phyloP scores from a whole-genome alignment of 2,113 vertebrate genomes.

The Perognathus longimembris region DNA sequence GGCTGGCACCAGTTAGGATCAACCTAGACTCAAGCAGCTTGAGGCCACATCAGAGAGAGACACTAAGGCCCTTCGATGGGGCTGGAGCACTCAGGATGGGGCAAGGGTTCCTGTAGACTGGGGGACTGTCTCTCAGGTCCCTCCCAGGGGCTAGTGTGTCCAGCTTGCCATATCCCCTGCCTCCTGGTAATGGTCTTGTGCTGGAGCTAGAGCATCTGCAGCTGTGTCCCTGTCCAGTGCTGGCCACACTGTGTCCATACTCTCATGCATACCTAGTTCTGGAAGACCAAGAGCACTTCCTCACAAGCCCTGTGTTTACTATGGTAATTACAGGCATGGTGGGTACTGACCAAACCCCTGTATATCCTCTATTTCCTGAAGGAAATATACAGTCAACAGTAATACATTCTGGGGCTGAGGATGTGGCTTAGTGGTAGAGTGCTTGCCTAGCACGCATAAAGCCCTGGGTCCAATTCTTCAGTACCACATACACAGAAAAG shows the following conservation, averaged over 20 bases:
- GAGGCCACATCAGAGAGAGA: not conserved
- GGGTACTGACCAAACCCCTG: not conserved
- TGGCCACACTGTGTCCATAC: not conserved
- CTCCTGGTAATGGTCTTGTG: not conserved
- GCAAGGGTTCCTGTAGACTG: not conserved
- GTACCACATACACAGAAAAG: too few species aligned
- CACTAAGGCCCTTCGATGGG: not conserved
- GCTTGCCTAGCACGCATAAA: too few species aligned
- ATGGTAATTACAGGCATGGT: not conserved
- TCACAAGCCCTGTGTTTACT: not conserved
- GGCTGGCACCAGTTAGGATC: constrained; percentile 18
- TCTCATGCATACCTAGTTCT: not conserved
- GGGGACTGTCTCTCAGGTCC: not conserved
- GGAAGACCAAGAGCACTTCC: not conserved
- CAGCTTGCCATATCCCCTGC: not conserved
- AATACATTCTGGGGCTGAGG: too few species aligned
- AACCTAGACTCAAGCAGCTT: not conserved
- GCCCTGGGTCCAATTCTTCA: too few species aligned
- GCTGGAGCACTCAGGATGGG: not conserved
- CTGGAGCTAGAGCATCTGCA: not conserved
- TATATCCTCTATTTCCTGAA: not conserved
- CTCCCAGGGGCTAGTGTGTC: not conserved
- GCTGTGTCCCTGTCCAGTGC: not conserved
- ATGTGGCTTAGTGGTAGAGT: too few species aligned
- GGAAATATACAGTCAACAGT: not conserved